A percentile compares a stretch with the other conserved stretches of the same genome.
These are phyloP conservation scores for Cololabis saira DNA, from an alignment of 2,113 vertebrate genomes.

Conservation along the genomic window DNA sequence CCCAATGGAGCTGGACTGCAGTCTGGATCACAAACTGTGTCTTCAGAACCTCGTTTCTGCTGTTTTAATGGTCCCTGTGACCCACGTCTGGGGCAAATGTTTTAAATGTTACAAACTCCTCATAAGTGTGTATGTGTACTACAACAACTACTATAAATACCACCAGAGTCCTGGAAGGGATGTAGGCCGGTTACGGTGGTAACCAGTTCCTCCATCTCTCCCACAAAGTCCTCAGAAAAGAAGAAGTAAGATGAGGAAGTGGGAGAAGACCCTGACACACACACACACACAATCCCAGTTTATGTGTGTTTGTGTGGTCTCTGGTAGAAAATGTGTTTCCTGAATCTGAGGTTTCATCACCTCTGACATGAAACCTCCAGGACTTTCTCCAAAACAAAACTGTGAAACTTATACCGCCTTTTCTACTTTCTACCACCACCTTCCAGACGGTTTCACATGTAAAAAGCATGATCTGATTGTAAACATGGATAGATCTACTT, in stretches of 20 bases:
- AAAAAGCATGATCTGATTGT: too few relatives aligned
- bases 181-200: constrained; percentile 30
- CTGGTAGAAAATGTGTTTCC: constrained; percentile 79
- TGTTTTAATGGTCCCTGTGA: too few relatives aligned
- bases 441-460: too few relatives aligned
- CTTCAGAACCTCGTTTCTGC: neutral
- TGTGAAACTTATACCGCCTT: neutral
- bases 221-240: constrained; percentile 32
- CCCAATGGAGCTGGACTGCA: too few relatives aligned
- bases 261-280: constrained; percentile 23
- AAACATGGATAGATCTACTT: too few relatives aligned
- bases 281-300: neutral
- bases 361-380: constrained; percentile 25
- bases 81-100: too few relatives aligned
- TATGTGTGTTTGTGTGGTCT: constrained; percentile 40
- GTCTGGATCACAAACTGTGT: neutral
- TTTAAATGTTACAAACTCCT: too few relatives aligned
- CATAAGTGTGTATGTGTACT: too few relatives aligned
- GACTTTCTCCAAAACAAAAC: constrained; percentile 34
- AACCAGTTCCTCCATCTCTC: constrained; percentile 34
- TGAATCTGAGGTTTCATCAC: constrained; percentile 52
- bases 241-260: constrained; percentile 66
- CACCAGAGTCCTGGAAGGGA: neutral
- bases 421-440: too few relatives aligned
- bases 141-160: neutral